phyloP scores from a whole-genome alignment of 2,113 vertebrate species.

The Nycticebus coucang region DNA sequence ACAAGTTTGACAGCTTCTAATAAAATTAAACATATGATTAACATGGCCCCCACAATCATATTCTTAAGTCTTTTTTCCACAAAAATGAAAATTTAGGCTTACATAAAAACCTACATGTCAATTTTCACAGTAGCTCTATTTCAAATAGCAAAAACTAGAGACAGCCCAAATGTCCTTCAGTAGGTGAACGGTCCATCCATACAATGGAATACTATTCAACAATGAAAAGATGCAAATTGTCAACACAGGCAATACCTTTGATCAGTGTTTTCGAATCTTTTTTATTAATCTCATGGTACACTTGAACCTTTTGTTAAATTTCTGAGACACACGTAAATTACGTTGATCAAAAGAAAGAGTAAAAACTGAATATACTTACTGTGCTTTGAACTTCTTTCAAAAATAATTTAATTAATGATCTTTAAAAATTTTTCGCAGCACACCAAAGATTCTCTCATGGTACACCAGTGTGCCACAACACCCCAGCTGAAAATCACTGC shows the following conservation, averaged over 20 bases:
- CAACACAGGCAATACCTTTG: not conserved
- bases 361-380: too few relatives aligned
- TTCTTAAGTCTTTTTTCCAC: not conserved
- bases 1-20: not conserved
- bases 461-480: too few relatives aligned
- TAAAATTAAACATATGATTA: slow-evolving; percentile 1
- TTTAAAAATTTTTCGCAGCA: too few relatives aligned
- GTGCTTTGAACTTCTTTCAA: too few relatives aligned
- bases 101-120: not conserved
- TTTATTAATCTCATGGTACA: too few relatives aligned
- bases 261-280: too few relatives aligned
- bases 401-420: too few relatives aligned
- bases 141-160: not conserved
- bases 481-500: too few relatives aligned
- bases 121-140: slow-evolving; percentile 7
- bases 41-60: not conserved
- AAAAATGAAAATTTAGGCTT: not conserved
- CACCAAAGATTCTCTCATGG: too few relatives aligned
- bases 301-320: too few relatives aligned
- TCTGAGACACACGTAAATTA: too few relatives aligned
- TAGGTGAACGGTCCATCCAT: not conserved
- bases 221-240: not conserved
- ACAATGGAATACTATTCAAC: slow-evolving; percentile 6
- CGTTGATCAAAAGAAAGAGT: too few relatives aligned
- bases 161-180: not conserved